Base-by-base conservation (phyloP, 2,797 vertebrate genomes). In the Falco naumanni region DNA sequence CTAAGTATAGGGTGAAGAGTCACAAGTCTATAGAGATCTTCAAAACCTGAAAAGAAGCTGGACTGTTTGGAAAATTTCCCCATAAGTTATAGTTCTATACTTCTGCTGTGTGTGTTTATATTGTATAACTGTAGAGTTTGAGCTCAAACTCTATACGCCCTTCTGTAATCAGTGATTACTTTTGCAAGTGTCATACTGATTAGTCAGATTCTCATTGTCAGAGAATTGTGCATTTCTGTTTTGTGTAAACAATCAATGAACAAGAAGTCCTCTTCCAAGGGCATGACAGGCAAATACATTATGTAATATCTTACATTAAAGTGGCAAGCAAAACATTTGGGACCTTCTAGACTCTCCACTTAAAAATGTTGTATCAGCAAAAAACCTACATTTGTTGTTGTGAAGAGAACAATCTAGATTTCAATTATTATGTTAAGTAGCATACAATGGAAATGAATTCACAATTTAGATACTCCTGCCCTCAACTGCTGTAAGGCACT, bases 91-190 rank as follows among this genome's bases (percentile, higher is more conserved):
- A 45, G 18, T 53, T 78, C 45, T 78, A 5, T 12, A 34, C 13
- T 50, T 80, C 20, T 72, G n/a, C 28, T 80, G 48, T 16, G 6
- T 70, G 33, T 39, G 18, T 6, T 69, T 66, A 34, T 72, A 43
- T n/a, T 71, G 31, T 48, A 1, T 66, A 93, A 77, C 43, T 51
- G 34, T 9, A 5, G 72, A 75, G 79, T 51, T 1, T 66, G 92
- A 96, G 43, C 59, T 88, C 65, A 48, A 17, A 85, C 93, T 91
- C 39, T 51, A 18, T 41, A 13, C 72, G 87, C 24, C 87, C 87
- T 96, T 95, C 72, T 76, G 72, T 87, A 96, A 96, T 93, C 87
- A 53, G 24, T 80, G 84, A 83, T 93, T 89, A 89, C 72, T 95
- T 91, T 25, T 82, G 72, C 54, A 96, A 93, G 88, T 92, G 89